phyloP scores from a whole-genome alignment of 2,888 invertebrate genomes.

The Mamestra brassicae region DNA sequence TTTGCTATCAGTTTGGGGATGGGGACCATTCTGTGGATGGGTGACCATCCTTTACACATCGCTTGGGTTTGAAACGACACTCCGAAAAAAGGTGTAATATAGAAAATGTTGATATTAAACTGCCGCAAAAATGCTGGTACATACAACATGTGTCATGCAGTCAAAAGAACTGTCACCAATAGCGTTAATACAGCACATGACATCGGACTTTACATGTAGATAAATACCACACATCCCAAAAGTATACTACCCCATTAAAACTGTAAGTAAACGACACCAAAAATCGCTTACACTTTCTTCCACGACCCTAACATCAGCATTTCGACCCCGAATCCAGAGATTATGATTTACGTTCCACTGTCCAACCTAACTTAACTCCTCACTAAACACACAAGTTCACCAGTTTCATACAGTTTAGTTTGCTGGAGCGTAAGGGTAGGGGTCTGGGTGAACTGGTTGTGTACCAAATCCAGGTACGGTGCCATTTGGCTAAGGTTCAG shows the following conservation, averaged over 20 bases:
- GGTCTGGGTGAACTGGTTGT: conserved; percentile 68
- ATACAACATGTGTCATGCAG: no score
- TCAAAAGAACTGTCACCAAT: background rate
- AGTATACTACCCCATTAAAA: conserved; percentile 59
- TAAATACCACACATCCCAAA: conserved; percentile 22
- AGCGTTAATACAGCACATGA: background rate
- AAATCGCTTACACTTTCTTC: conserved; percentile 74
- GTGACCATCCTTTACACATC: background rate
- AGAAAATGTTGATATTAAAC: no score
- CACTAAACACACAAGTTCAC: conserved; percentile 4
- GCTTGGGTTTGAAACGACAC: background rate
- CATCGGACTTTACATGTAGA: background rate
- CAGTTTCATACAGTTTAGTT: conserved; percentile 22
- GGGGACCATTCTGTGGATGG: no score
- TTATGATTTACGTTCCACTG: conserved; percentile 72
- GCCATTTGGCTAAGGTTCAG: conserved; percentile 82
- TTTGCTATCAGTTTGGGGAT: background rate
- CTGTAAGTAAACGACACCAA: conserved; percentile 68
- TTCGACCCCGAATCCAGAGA: conserved; percentile 67
- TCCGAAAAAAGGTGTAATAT: background rate
- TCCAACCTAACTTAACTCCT: conserved; percentile 59
- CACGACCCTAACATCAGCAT: conserved; percentile 70
- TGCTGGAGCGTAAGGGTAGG: conserved; percentile 26
- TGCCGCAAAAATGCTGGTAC: no score
- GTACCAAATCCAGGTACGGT: conserved; percentile 76